Percentiles rank a stretch among this genome's conserved stretches.
phyloP scores from a whole-genome alignment of 2,797 vertebrate species.

The Sebastes aleutianus region DNA sequence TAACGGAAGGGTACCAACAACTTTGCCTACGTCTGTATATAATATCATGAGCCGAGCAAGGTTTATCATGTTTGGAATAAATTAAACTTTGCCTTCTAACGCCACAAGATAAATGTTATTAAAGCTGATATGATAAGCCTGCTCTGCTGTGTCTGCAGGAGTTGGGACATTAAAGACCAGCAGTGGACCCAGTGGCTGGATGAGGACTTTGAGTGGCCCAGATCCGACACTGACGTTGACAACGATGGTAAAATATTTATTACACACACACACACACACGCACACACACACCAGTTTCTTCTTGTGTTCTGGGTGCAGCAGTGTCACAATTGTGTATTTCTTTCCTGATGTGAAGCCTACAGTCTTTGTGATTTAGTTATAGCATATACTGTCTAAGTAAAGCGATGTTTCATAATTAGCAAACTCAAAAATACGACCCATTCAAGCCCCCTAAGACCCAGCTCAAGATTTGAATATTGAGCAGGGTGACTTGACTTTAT shows the following conservation, averaged over 20 bases:
- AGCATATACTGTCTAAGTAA: neutral
- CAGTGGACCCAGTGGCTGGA: neutral
- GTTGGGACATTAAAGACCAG: no score
- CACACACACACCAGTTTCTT: neutral
- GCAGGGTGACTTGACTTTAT: no score
- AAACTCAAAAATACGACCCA: neutral
- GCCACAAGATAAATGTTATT: no score
- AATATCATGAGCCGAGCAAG: neutral
- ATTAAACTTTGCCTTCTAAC: no score
- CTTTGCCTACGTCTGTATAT: no score
- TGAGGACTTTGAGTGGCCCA: neutral
- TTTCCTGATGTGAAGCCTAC: neutral
- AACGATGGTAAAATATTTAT: neutral
- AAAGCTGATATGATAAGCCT: neutral
- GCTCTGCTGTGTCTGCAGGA: neutral
- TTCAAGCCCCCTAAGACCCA: no score
- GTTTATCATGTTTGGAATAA: neutral
- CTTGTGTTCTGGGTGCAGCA: neutral
- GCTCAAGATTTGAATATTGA: neutral
- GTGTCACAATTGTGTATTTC: neutral
- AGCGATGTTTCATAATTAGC: neutral
- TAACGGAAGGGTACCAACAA: no score
- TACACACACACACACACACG: neutral
- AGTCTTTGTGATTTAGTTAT: neutral
- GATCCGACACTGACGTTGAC: neutral